Evolutionary conservation across 30 jellyfish, hydroid and myxozoan genomes (phyloP), one percentile per base, ranked within the genome.

Genomic region (Clytia hemisphaerica): DNA sequence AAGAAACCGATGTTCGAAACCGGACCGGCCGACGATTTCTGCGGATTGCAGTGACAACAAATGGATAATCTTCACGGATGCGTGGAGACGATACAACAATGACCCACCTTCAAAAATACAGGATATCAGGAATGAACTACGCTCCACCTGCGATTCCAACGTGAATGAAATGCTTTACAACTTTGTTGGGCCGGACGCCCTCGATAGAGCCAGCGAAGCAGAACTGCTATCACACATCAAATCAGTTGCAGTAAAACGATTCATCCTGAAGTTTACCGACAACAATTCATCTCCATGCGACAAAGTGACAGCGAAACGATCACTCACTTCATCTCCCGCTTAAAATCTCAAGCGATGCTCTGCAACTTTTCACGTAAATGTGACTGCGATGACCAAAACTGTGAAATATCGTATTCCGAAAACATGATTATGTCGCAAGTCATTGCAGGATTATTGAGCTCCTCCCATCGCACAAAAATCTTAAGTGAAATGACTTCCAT

Each of bases 151-250:
- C 24, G 7, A n/a, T 28, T 18, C 73, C 12, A 28, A 26, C 29
- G 61, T 28, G 24, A 59, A 28, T 28, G 26, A 59, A 28, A n/a
- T 59, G 73, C 26, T 59, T 9, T 59, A 19, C 24, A 59, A 59
- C n/a, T 28, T 59, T 6, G 58, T 59, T 59, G 73, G 73, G 6
- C 12, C 63, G 16, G 61, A 14, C 12, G 14, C 63, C 12, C 73
- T 59, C 16, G 61, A 28, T 7, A 28, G 12, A 9, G 15, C 29
- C 14, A 12, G 62, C 14, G 73, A 59, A 28, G 73, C 5, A 5
- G 22, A 59, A 59, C 61, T 59, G 22, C 61, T 59, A 22, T 59
- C 61, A 6, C 73, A 59, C 61, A 59, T 59, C 7, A 59, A 59
- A 28, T 59, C 73, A 6, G 61, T 59, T 6, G 24, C 73, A 6